These are phyloP conservation scores for Polyploca ridens DNA, from an alignment of 2,888 invertebrate species.

Conservation along the genomic window DNA sequence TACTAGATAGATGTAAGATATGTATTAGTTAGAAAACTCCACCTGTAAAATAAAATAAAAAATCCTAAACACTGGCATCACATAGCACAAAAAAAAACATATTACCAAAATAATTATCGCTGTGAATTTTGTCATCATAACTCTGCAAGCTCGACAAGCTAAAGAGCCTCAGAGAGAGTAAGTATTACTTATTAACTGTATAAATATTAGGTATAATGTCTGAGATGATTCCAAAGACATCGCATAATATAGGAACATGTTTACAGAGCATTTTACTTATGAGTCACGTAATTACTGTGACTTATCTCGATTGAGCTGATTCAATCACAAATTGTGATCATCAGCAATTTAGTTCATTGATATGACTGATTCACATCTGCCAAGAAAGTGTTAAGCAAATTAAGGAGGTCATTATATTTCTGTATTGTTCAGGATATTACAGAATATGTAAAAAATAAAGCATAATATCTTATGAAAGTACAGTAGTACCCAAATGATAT, in stretches of 20 bases:
- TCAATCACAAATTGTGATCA: background rate
- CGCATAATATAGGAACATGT: background rate
- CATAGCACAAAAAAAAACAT: constrained; percentile 10
- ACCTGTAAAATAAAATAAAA: background rate
- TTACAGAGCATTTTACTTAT: background rate
- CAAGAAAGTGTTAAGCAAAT: too few species aligned
- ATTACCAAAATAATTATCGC: constrained; percentile 24
- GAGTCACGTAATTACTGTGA: constrained; percentile 2
- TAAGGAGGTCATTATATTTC: too few species aligned
- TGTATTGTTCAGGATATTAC: too few species aligned
- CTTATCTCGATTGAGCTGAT: background rate
- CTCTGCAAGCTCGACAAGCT: background rate
- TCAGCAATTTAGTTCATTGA: background rate
- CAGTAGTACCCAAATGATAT: too few species aligned
- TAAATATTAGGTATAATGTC: background rate
- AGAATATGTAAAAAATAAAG: too few species aligned
- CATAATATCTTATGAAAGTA: too few species aligned
- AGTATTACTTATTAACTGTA: background rate
- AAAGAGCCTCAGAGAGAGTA: background rate
- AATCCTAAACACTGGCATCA: background rate
- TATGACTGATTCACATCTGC: too few species aligned
- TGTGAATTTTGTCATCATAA: background rate
- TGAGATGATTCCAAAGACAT: too few species aligned
- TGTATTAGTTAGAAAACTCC: too few species aligned
- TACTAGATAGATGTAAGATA: too few species aligned